Evolutionary conservation across 2,888 invertebrate genomes (phyloP).

Genomic region (Luperina nickerlii): DNA sequence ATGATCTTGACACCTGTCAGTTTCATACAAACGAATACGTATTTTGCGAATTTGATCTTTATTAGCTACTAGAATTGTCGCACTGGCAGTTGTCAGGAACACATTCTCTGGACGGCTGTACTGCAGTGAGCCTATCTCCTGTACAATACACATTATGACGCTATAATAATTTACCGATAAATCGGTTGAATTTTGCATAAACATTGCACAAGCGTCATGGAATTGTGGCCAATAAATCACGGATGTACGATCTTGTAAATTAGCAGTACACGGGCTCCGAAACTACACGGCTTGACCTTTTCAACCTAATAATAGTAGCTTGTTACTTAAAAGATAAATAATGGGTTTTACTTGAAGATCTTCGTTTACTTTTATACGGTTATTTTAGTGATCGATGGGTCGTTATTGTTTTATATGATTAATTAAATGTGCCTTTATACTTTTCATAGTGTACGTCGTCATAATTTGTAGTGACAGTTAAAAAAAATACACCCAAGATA

Average conservation of each 20-base stretch:
- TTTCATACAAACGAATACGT: background rate
- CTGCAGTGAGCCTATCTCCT: conserved; percentile 42
- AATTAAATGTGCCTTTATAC: conserved; percentile 23
- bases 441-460: background rate
- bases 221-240: conserved; percentile 59
- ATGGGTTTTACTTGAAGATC: conserved; percentile 26
- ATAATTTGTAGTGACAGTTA: conserved; percentile 2
- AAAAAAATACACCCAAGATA: background rate
- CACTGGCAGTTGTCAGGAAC: background rate
- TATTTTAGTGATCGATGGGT: conserved; percentile 13
- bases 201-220: conserved; percentile 44
- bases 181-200: conserved; percentile 59
- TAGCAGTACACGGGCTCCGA: conserved; percentile 22
- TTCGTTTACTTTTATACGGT: conserved; percentile 23
- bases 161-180: conserved; percentile 59
- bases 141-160: conserved; percentile 28
- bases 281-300: conserved; percentile 39
- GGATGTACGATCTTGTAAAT: conserved; percentile 47
- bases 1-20: background rate
- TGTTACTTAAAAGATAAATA: conserved; percentile 29
- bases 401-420: conserved; percentile 32
- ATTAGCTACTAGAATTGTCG: background rate
- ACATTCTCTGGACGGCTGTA: background rate
- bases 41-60: background rate
- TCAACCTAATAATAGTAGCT: conserved; percentile 39